A percentile compares a stretch with the other conserved stretches of the same genome.
These are phyloP conservation scores for Cataglyphis rosenhaueri DNA, from an alignment of 2,888 invertebrate species.

Conservation along the genomic window DNA sequence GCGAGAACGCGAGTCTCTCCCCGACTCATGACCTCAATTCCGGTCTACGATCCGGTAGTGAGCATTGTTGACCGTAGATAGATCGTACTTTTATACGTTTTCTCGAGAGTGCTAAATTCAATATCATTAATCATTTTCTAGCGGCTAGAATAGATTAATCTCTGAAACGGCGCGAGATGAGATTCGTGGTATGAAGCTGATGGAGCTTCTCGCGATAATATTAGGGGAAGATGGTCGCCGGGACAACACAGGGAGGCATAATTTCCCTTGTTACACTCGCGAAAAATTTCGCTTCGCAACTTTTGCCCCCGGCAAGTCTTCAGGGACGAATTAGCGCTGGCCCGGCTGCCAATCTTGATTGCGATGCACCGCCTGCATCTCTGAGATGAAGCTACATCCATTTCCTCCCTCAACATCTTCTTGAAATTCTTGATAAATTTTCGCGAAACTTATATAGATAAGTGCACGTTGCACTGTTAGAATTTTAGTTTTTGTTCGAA, in stretches of 20 bases:
- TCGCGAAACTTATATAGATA: conserved; percentile 13
- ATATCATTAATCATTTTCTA: conserved; percentile 36
- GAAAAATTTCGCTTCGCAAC: conserved; percentile 23
- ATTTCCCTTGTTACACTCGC: conserved; percentile 21
- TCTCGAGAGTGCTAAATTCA: conserved; percentile 1
- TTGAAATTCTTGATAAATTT: conserved; percentile 32
- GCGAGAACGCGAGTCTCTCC: not conserved
- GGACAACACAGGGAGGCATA: not conserved
- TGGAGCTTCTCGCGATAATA: not conserved
- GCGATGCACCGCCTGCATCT: not conserved
- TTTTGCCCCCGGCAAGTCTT: conserved; percentile 25
- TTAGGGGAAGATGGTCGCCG: not conserved
- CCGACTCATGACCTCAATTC: not conserved
- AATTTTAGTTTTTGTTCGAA: not conserved
- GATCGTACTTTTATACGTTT: conserved; percentile 10
- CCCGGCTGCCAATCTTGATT: conserved; percentile 41
- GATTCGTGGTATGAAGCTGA: not conserved
- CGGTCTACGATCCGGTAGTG: not conserved
- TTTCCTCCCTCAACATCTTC: not conserved
- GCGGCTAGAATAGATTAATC: conserved; percentile 9
- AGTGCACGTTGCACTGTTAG: conserved; percentile 11
- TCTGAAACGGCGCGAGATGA: not conserved
- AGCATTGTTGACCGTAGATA: conserved; percentile 25
- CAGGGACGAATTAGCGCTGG: conserved; percentile 23
- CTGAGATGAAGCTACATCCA: conserved; percentile 25